Conservation (phyloP, 2,888 invertebrate genomes). For the Torymus tubicola region DNA sequence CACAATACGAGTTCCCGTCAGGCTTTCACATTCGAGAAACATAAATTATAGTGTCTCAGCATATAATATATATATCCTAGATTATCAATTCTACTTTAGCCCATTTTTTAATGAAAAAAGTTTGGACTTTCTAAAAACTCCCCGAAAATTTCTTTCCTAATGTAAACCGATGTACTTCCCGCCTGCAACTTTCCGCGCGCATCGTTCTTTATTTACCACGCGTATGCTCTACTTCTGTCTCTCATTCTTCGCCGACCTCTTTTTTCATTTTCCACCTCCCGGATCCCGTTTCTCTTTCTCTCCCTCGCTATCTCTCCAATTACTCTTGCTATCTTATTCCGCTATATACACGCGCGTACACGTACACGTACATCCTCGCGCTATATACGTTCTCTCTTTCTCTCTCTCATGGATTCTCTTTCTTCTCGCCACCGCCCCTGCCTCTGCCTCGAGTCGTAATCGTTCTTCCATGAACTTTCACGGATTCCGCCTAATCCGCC, state of each 20-base stretch:
- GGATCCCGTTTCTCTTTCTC: not conserved
- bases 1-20: too few relatives aligned
- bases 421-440: not conserved
- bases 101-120: too few relatives aligned
- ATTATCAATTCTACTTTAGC: too few relatives aligned
- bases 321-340: slow-evolving; percentile 19
- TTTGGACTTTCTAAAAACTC: too few relatives aligned
- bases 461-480: slow-evolving; percentile 52
- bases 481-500: slow-evolving; percentile 41
- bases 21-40: too few relatives aligned
- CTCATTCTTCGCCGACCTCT: too few relatives aligned
- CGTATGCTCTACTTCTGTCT: slow-evolving; percentile 5
- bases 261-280: not conserved
- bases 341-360: not conserved
- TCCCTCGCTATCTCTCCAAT: not conserved
- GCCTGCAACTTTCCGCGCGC: not conserved
- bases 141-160: not conserved
- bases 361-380: not conserved
- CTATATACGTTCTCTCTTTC: too few relatives aligned
- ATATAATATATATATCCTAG: too few relatives aligned
- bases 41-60: too few relatives aligned
- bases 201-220: slow-evolving; percentile 1
- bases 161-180: not conserved
- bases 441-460: slow-evolving; percentile 19
- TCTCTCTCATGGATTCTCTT: not conserved